Evolutionary conservation across 2,797 vertebrate genomes (phyloP).

Genomic region (Sebastolobus altivelis): DNA sequence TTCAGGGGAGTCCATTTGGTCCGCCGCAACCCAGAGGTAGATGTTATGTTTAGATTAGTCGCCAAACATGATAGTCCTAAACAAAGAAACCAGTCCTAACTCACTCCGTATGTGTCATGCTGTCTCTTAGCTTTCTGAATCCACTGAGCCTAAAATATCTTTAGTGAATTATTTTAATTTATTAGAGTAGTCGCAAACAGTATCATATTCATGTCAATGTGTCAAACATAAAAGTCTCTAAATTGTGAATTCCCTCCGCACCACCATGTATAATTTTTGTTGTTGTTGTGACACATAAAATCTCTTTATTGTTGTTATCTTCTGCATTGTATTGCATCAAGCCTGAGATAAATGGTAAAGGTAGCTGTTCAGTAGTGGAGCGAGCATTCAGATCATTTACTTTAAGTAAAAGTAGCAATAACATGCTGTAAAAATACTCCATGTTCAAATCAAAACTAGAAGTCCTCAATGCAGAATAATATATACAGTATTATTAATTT

Average conservation of each 20-base stretch:
- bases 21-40: constrained; percentile 51
- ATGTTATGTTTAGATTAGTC: constrained; percentile 60
- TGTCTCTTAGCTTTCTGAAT: neutral
- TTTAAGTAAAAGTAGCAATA: neutral
- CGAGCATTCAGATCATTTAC: neutral
- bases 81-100: constrained; percentile 56
- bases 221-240: neutral
- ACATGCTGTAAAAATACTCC: neutral
- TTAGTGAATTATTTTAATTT: neutral
- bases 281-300: neutral
- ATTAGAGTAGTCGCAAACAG: neutral
- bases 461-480: neutral
- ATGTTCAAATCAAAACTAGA: neutral
- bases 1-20: constrained; percentile 50
- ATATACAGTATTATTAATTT: neutral
- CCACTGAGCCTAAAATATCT: constrained; percentile 2
- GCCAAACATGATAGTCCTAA: constrained; percentile 50
- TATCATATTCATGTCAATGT: constrained; percentile 6
- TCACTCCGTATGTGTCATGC: constrained; percentile 47
- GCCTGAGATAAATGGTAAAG: neutral
- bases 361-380: neutral
- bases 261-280: neutral
- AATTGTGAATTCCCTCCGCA: neutral
- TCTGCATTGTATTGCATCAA: neutral
- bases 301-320: neutral